Conservation (phyloP, 2,797 vertebrate genomes). For the Dromococcyx pavoninus region DNA sequence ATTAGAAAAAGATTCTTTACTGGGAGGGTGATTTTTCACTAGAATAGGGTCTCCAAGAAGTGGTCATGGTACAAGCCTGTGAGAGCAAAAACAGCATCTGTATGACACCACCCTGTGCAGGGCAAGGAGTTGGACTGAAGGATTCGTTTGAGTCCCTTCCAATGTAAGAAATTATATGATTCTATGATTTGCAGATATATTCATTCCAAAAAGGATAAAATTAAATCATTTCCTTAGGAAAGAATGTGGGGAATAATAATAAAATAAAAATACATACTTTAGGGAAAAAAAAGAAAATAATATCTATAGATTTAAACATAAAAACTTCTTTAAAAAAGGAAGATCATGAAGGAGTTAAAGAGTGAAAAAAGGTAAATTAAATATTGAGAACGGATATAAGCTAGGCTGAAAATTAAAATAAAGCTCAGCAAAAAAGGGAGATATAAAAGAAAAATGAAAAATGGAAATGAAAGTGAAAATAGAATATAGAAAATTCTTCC, state of each 20-base stretch:
- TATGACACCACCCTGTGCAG: background rate
- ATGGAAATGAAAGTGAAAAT: background rate
- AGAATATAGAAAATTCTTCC: background rate
- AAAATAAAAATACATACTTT: background rate
- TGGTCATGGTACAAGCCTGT: background rate
- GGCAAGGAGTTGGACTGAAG: background rate
- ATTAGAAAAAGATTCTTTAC: background rate
- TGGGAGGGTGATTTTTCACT: fast-evolving
- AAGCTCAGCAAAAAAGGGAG: background rate
- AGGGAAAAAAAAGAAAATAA: background rate
- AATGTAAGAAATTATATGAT: background rate
- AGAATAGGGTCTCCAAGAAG: background rate
- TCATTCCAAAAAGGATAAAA: background rate
- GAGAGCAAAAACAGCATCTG: too few species aligned
- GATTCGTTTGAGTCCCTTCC: background rate
- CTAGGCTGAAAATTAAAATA: background rate
- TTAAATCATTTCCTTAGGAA: background rate
- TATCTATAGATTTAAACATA: background rate
- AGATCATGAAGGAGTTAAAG: fast-evolving
- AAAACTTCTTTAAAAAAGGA: background rate
- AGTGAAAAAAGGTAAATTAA: background rate
- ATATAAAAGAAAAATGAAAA: background rate
- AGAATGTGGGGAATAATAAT: background rate
- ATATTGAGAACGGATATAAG: background rate
- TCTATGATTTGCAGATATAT: background rate